Evolutionary conservation across 2,888 invertebrate genomes (phyloP).

Genomic region (Alloscopus bannaensis): DNA sequence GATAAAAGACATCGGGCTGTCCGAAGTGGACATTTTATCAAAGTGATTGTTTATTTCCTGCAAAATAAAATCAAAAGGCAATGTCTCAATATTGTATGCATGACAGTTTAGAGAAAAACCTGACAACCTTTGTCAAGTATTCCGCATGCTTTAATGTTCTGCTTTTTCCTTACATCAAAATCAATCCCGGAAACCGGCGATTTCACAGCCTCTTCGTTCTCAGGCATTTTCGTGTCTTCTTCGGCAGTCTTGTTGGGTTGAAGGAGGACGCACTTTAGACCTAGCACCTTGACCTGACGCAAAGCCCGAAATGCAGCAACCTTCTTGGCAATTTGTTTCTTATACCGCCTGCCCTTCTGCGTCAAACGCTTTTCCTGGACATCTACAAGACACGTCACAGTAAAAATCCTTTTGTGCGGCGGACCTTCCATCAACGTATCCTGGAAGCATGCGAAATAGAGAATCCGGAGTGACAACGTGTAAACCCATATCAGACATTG

Average conservation of each 20-base stretch:
- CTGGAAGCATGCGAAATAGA: slow-evolving; percentile 30
- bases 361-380: background rate
- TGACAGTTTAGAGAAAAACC: too few relatives aligned
- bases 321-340: slow-evolving; percentile 40
- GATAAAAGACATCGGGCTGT: background rate
- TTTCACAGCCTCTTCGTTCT: background rate
- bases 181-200: background rate
- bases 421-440: slow-evolving; percentile 52
- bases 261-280: slow-evolving; percentile 7
- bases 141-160: too few relatives aligned
- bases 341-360: slow-evolving; percentile 5
- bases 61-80: background rate
- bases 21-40: slow-evolving; percentile 7
- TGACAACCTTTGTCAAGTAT: too few relatives aligned
- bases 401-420: slow-evolving; percentile 56
- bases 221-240: too few relatives aligned
- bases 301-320: slow-evolving; percentile 32
- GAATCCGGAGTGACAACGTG: too few relatives aligned
- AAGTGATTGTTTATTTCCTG: background rate
- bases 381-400: background rate
- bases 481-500: background rate
- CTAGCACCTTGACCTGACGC: slow-evolving; percentile 12
- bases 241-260: background rate
- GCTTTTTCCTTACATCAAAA: too few relatives aligned
- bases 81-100: too few relatives aligned